Conservation (phyloP, 2,797 vertebrate genomes). For the Brachyrhaphis roseni region DNA sequence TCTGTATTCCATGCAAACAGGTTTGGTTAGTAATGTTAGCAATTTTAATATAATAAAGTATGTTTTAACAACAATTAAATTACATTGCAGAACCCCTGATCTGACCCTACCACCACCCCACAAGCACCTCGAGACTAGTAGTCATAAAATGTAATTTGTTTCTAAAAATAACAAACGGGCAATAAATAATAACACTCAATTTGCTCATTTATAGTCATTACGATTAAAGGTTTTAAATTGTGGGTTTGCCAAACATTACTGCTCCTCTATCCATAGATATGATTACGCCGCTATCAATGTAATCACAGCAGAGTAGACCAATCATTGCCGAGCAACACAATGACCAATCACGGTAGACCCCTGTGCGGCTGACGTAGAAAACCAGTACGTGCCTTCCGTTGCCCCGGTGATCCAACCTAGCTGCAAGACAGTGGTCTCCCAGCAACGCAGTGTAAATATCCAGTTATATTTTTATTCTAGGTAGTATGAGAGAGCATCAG, state of each 20-base stretch:
- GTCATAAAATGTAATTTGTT: not conserved
- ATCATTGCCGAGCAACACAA: not conserved
- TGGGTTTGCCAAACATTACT: not conserved
- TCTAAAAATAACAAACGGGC: not conserved
- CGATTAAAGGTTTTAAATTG: not conserved
- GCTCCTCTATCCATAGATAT: not conserved
- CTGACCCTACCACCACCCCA: not conserved
- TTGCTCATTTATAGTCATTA: not conserved
- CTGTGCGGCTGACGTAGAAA: not conserved
- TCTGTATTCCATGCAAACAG: not conserved
- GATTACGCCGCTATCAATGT: not conserved
- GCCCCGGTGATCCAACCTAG: not conserved
- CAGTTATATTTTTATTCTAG: no score
- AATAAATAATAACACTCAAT: not conserved
- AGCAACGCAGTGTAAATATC: conserved; percentile 77
- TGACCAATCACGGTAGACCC: not conserved
- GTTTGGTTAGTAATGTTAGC: not conserved
- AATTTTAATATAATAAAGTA: not conserved
- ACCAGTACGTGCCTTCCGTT: not conserved
- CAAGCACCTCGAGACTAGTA: no score
- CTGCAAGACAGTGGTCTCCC: conserved; percentile 56
- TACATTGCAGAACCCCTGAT: not conserved
- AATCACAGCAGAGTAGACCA: conserved; percentile 51
- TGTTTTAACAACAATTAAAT: not conserved
- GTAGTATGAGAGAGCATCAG: not conserved